Percentiles rank a stretch among this genome's conserved stretches.
Conservation (phyloP, 2,797 vertebrate genomes). For the Microtus obscurus region DNA sequence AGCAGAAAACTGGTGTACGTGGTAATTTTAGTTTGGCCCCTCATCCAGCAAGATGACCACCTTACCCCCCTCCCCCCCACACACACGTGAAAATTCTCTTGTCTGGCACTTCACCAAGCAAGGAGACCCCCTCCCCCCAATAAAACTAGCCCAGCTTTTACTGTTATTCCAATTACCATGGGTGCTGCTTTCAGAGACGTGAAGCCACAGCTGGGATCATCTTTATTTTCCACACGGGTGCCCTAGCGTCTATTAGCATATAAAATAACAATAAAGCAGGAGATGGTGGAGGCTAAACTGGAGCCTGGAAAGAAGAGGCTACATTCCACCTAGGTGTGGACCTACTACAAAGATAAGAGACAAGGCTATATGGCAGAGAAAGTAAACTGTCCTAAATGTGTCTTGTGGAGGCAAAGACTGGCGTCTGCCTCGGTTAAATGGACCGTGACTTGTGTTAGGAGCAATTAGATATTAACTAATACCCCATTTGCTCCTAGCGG, state of each 20-base stretch:
- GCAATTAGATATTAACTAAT: slow-evolving; percentile 70
- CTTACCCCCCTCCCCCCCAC: accelerated
- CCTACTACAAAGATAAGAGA: neutral
- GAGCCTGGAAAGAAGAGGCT: neutral
- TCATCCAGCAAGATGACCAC: neutral
- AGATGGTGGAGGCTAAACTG: neutral
- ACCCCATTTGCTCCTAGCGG: slow-evolving; percentile 65
- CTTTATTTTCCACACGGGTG: neutral
- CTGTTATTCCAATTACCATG: neutral
- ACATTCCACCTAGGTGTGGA: neutral
- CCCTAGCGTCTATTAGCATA: neutral
- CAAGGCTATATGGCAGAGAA: neutral
- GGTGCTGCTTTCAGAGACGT: neutral
- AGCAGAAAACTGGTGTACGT: neutral
- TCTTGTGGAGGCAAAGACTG: neutral
- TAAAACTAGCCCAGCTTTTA: neutral
- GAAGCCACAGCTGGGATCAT: too few relatives aligned
- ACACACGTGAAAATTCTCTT: neutral
- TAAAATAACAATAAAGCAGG: neutral
- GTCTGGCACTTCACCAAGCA: neutral
- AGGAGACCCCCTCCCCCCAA: neutral
- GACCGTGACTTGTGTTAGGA: slow-evolving; percentile 51
- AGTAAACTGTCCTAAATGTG: slow-evolving; percentile 11
- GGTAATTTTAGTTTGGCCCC: neutral
- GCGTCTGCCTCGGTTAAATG: slow-evolving; percentile 5